Evolutionary conservation across 2,888 invertebrate genomes (phyloP), one percentile per base, ranked within the genome.

Genomic region (Oscheius onirici): DNA sequence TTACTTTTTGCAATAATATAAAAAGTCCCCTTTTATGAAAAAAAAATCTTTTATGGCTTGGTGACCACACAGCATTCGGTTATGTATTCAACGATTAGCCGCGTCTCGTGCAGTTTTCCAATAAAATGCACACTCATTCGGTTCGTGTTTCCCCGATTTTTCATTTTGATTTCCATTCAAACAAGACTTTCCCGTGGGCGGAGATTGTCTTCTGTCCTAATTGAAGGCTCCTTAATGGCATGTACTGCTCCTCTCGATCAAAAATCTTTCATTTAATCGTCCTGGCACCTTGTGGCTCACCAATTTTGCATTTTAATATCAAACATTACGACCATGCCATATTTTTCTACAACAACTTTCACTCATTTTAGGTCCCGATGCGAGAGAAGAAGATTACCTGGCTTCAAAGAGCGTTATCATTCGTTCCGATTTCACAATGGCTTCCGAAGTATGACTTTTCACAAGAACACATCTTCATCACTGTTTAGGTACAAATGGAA

Each of bases 381-480:
- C 24, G 26, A 28, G 26, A 63, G 49, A 63, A 49, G 28, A 49
- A 49, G 28, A 20, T n/a, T 10, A 49, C 49, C 3, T 63, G 20
- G 63, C 15, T 5, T 13, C 28, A 63, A 11, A 20, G 63, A 24
- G 17, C 49, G 13, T 20, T 46, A 20, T 63, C 63, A 10, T 28
- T 57, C 43, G 6, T 79, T 51, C 84, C 84, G n/a, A 82, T 85
- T 65, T 63, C 84, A 2, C 55, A 77, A 41, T 84, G 84, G 84
- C 72, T 85, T 26, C 83, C 84, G 2, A 73, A 71, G 63, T 77
- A 58, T n/a, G n/a, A n/a, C n/a, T n/a, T n/a, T n/a, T n/a, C n/a
- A 55, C 65, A 57, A 57, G n/a, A 17, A 24, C 26, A 22, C 22
- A 52, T 3, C 17, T 3, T 22, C 13, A 6, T 22, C 3, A 24